These are phyloP conservation scores for western clawed frog (Xenopus tropicalis) DNA, from an alignment of 2,113 vertebrate genomes.

Conservation along the genomic window DNA sequence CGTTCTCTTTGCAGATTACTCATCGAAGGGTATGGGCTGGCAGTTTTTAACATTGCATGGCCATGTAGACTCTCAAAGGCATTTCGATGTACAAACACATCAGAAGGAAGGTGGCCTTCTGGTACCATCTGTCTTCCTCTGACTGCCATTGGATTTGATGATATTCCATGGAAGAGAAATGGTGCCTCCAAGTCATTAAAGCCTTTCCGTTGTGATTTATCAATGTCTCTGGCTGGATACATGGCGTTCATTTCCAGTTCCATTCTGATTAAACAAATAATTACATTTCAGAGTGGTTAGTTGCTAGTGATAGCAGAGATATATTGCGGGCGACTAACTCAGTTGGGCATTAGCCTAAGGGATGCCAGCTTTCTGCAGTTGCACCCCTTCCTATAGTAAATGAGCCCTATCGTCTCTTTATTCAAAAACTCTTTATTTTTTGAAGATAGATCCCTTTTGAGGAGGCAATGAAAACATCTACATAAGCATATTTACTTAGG, in stretches of 20 bases:
- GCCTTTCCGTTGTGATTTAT: constrained; percentile 82
- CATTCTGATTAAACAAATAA: constrained; percentile 55
- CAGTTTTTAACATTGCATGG: constrained; percentile 74
- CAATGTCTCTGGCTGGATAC: constrained; percentile 88
- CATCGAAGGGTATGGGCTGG: constrained; percentile 73
- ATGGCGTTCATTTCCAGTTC: constrained; percentile 92
- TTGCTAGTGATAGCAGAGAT: no score
- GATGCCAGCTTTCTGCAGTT: no score
- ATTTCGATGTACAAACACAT: constrained; percentile 75
- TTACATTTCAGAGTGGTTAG: no score
- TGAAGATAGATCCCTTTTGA: no score
- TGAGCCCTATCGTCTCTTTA: no score
- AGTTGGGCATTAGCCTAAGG: no score
- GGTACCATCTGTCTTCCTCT: constrained; percentile 74
- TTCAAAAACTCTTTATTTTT: no score
- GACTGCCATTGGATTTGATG: constrained; percentile 70
- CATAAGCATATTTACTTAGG: no score
- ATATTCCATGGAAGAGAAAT: constrained; percentile 68
- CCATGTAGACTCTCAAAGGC: constrained; percentile 76
- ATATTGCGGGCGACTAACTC: no score
- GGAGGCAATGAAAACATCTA: no score
- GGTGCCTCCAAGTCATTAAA: constrained; percentile 74
- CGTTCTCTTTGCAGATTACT: constrained; percentile 78
- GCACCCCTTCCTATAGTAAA: no score
- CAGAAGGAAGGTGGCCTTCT: constrained; percentile 66